Evolutionary conservation across 2,888 invertebrate genomes (phyloP), one percentile per base, ranked within the genome.

Genomic region (Lottia gigantea): DNA sequence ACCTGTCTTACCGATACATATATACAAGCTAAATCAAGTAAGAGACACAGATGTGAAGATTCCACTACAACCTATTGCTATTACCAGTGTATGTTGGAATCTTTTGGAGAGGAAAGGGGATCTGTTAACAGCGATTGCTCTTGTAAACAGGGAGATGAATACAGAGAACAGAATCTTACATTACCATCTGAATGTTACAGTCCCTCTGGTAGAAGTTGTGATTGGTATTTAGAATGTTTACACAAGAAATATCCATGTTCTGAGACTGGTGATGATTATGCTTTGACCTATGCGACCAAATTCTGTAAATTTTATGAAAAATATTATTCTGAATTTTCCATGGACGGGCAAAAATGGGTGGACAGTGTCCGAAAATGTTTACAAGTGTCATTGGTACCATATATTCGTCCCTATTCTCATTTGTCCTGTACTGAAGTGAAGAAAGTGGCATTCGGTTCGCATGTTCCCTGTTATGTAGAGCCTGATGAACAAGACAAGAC

Each of bases 341-440:
- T 4, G 12, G 31, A 8, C 2, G 75, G 75, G 14, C 62, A 68
- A 16, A 4, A 23, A 19, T 76, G 76, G 76, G 49, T 76, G n/a
- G 66, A 74, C 64, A 68, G 66, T 45, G 75, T 75, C 0, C 64
- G 71, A 1, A 74, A 67, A 63, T 76, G 76, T 67, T 62, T 76
- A 3, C 73, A 76, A 68, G 72, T 73, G 12, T 40, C 68, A 11
- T 66, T 76, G 11, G 74, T 74, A 11, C 74, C 74, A 31, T 26
- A 72, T 3, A 47, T 76, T 4, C 64, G 74, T 25, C 73, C 73
- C 11, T 71, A 61, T 16, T 47, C 46, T 8, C 2, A 46, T 2
- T 46, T 46, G 2, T 64, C 66, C 2, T 76, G 76, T 45, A 47
- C 55, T 14, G 47, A 68, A 62, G 62, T 76, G 11, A 71, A 71